Conservation (phyloP, 2,888 invertebrate genomes). For the Frankliniella intonsa region DNA sequence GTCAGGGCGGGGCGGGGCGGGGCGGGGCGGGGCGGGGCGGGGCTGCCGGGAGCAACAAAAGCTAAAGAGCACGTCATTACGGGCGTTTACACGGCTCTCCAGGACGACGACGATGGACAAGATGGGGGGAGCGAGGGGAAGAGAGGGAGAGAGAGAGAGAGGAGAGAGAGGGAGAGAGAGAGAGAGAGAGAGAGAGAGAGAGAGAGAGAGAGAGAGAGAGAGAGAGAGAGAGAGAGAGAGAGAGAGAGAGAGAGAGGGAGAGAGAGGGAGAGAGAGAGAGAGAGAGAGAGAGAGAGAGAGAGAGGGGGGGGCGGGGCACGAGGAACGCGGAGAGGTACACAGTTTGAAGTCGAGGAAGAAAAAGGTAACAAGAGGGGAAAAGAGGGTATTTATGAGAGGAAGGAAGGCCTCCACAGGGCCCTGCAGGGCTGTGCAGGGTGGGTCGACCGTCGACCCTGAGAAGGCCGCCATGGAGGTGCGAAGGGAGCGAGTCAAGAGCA, state of each 20-base stretch:
- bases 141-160: constrained; percentile 30
- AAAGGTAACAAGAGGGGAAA: no score
- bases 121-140: not conserved
- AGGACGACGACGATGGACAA: constrained; percentile 22
- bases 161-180: not conserved
- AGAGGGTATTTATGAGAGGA: no score
- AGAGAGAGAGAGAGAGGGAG: not conserved
- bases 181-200: not conserved
- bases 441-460: no score
- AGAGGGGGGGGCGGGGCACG: not conserved
- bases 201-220: constrained; percentile 14
- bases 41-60: not conserved
- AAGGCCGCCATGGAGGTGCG: not conserved
- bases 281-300: not conserved
- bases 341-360: no score
- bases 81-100: not conserved
- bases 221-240: not conserved
- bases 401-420: no score
- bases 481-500: not conserved
- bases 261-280: not conserved
- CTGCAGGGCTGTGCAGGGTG: no score
- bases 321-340: no score
- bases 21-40: no score
- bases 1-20: no score
- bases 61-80: constrained; percentile 3